Evolutionary conservation across 23 tunicate species (phyloP).

Genomic region (Halocynthia roretzi): DNA sequence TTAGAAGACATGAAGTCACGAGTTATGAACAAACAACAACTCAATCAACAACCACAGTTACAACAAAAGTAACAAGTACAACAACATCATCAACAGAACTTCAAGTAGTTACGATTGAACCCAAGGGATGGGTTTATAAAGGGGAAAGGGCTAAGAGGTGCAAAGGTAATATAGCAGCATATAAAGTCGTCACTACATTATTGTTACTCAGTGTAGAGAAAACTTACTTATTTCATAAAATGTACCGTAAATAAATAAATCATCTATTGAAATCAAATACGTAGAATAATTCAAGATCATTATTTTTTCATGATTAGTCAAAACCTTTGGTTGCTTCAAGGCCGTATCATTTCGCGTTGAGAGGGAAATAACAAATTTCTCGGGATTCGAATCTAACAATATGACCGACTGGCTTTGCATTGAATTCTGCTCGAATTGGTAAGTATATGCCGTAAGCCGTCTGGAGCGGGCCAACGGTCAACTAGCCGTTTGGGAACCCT

Average conservation of each 20-base stretch:
- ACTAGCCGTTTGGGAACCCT: no score
- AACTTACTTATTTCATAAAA: no score
- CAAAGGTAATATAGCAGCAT: neutral
- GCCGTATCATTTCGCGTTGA: no score
- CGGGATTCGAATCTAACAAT: neutral
- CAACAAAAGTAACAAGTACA: neutral
- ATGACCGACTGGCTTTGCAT: conserved; percentile 11
- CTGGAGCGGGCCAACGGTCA: no score
- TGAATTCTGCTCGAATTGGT: neutral
- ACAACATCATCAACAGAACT: no score
- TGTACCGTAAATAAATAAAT: no score
- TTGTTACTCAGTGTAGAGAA: no score
- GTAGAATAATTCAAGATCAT: no score
- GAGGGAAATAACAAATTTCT: neutral
- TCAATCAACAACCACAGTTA: neutral
- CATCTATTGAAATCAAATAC: no score
- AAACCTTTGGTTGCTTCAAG: no score
- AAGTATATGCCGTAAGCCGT: neutral
- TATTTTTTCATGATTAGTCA: no score
- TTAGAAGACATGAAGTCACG: neutral
- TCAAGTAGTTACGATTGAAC: neutral
- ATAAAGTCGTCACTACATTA: no score
- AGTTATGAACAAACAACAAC: neutral
- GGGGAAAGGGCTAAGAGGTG: neutral
- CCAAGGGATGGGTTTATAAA: conserved; percentile 3